A percentile compares a stretch with the other conserved stretches of the same genome.
These are phyloP conservation scores for Pocota personata DNA, from an alignment of 2,888 invertebrate species.

Conservation along the genomic window DNA sequence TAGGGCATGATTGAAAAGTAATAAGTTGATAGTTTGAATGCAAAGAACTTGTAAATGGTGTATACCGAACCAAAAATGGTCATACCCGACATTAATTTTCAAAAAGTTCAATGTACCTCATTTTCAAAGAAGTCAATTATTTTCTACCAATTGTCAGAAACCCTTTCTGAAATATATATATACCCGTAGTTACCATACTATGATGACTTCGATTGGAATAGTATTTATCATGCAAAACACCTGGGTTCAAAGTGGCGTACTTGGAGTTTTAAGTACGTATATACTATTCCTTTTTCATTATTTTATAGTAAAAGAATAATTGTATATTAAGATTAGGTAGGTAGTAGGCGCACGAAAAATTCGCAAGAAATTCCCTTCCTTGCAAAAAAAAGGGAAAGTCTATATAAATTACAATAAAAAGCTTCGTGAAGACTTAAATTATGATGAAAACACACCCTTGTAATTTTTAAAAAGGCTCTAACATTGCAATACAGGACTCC, in stretches of 20 bases:
- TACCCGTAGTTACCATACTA: no score
- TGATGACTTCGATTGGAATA: no score
- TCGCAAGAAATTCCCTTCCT: not conserved
- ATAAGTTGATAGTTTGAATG: no score
- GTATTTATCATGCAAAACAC: not conserved
- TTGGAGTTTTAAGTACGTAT: not conserved
- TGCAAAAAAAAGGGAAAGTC: not conserved
- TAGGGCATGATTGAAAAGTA: no score
- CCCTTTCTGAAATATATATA: no score
- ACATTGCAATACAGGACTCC: not conserved
- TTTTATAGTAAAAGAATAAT: no score
- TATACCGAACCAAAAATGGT: no score
- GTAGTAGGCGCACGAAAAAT: not conserved
- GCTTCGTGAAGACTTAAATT: not conserved
- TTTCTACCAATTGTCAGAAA: no score
- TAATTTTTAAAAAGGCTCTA: not conserved
- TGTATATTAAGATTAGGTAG: not conserved
- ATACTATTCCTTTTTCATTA: not conserved
- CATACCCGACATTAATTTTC: no score
- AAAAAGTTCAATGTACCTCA: no score
- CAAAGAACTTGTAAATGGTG: no score
- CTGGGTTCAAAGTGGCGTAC: not conserved
- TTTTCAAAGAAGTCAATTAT: no score
- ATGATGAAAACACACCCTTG: not conserved
- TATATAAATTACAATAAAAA: not conserved